Evolutionary conservation across 2,797 vertebrate species (phyloP).

Genomic region (Phoeniculus purpureus): DNA sequence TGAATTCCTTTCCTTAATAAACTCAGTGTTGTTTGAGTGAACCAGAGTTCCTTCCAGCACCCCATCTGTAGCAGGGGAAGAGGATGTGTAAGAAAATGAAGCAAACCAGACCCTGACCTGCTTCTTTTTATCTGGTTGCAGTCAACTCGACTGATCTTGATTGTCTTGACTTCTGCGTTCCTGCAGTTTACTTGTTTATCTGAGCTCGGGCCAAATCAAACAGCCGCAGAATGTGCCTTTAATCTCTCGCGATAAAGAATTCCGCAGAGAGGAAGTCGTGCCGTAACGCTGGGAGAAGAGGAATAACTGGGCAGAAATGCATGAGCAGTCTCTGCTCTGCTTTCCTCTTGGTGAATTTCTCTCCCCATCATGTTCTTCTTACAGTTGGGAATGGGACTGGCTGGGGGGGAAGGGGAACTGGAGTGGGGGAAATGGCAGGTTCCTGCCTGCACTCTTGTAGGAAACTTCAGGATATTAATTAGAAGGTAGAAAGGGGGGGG

Average conservation of each 20-base stretch:
- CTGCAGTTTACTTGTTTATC: conserved; percentile 73
- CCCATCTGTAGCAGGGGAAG: neutral
- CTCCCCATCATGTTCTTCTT: neutral
- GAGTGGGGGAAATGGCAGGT: neutral
- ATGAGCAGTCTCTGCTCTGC: neutral
- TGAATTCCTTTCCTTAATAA: neutral
- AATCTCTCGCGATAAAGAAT: conserved; percentile 71
- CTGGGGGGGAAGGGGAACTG: neutral
- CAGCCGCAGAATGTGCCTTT: conserved; percentile 65
- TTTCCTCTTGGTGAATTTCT: neutral
- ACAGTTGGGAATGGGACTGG: neutral
- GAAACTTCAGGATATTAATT: conserved; percentile 17
- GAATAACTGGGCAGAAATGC: neutral
- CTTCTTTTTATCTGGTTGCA: conserved; percentile 62
- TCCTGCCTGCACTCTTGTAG: neutral
- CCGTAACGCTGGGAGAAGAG: conserved; percentile 3
- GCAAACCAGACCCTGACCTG: conserved; percentile 70
- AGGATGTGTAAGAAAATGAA: conserved; percentile 60
- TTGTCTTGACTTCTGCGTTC: conserved; percentile 48
- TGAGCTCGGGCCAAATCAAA: conserved; percentile 63
- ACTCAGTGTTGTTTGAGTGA: neutral
- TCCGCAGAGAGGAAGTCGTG: conserved; percentile 71
- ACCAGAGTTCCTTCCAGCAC: neutral
- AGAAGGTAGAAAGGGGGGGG: neutral
- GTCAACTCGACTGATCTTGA: conserved; percentile 55